A percentile compares a stretch with the other conserved stretches of the same genome.
Conservation (phyloP, 2,113 vertebrate genomes). For the Nyctibius bracteatus region DNA sequence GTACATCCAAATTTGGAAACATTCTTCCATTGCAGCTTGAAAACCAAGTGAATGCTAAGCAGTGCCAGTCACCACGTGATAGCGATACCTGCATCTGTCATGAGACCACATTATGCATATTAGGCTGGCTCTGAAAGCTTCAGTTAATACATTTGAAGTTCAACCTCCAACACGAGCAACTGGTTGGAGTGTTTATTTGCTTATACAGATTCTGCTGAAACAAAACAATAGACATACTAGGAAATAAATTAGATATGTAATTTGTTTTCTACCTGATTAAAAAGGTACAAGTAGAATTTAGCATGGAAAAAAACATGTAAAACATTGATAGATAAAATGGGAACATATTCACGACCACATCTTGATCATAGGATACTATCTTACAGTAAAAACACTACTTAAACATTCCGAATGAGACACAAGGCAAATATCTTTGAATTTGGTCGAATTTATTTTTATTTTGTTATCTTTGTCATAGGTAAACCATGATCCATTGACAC, state of each 20-base stretch:
- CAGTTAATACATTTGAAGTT: not conserved
- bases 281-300: not conserved
- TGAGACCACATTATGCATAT: not conserved
- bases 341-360: not conserved
- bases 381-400: not conserved
- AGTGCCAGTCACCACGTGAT: not conserved
- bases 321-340: not conserved
- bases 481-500: not conserved
- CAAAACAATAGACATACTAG: not conserved
- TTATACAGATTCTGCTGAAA: not conserved
- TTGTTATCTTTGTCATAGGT: not conserved
- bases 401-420: not conserved
- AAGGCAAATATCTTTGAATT: not conserved
- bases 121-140: not conserved
- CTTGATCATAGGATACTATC: not conserved
- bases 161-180: not conserved
- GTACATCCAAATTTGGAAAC: not conserved
- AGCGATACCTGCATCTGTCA: not conserved
- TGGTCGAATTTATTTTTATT: not conserved
- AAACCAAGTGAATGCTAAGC: not conserved
- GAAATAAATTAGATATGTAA: not conserved
- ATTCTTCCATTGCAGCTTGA: not conserved
- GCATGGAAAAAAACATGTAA: rapidly evolving
- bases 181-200: not conserved
- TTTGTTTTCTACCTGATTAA: not conserved